Evolutionary conservation across 2,888 invertebrate genomes (phyloP).

Genomic region (Glyphotaelius pellucidus): DNA sequence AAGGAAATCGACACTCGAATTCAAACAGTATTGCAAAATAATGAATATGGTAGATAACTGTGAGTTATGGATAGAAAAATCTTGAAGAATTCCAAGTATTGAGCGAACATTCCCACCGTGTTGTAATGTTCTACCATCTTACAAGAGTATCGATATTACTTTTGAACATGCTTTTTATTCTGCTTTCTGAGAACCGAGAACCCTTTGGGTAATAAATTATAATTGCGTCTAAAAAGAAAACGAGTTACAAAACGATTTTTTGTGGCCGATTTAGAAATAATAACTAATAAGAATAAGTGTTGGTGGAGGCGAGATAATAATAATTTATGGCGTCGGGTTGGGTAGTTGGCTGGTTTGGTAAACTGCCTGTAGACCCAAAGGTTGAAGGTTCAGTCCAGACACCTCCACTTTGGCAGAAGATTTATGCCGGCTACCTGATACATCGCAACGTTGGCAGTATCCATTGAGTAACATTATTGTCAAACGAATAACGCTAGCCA

Average conservation of each 20-base stretch:
- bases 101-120: background rate
- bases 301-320: background rate
- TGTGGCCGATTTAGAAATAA: background rate
- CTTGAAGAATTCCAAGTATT: background rate
- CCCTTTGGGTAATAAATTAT: background rate
- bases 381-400: background rate
- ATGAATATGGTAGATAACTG: background rate
- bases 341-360: background rate
- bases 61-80: background rate
- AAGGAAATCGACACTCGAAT: background rate
- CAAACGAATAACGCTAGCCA: too few species aligned
- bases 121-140: background rate
- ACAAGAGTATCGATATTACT: background rate
- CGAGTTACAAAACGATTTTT: background rate
- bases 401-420: background rate
- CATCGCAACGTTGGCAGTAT: background rate
- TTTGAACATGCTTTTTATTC: background rate
- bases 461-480: background rate
- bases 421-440: background rate
- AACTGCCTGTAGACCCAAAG: background rate
- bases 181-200: background rate
- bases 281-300: background rate
- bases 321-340: background rate
- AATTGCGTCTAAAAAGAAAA: background rate
- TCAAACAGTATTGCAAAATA: background rate